phyloP scores from a whole-genome alignment of 2,113 vertebrate genomes.

The Calidris pygmaea region DNA sequence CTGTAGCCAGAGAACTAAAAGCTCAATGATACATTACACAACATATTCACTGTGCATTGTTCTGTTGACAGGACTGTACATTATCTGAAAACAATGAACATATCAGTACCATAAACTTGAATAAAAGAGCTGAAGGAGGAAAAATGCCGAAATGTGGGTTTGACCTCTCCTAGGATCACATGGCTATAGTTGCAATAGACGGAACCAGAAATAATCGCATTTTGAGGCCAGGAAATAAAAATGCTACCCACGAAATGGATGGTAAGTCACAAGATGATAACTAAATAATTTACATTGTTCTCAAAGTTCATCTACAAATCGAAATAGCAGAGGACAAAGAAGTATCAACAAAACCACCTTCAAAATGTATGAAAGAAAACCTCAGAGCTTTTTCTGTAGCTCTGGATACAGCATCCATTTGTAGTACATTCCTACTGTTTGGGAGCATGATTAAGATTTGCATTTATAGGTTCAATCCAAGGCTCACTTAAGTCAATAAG shows the following conservation, averaged over 20 bases:
- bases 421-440: background rate
- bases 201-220: constrained; percentile 10
- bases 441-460: background rate
- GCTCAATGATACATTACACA: constrained; percentile 12
- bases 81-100: constrained; percentile 58
- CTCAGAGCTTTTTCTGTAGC: background rate
- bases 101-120: constrained; percentile 48
- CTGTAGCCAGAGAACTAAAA: constrained; percentile 18
- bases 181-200: background rate
- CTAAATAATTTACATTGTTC: constrained; percentile 11
- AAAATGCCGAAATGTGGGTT: constrained; percentile 59
- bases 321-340: background rate
- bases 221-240: constrained; percentile 40
- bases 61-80: constrained; percentile 31
- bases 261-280: constrained; percentile 42
- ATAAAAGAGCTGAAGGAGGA: constrained; percentile 55
- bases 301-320: constrained; percentile 34
- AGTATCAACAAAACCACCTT: background rate
- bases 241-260: constrained; percentile 13
- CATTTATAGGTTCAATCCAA: background rate
- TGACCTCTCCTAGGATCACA: constrained; percentile 49
- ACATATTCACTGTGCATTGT: constrained; percentile 62
- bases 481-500: background rate
- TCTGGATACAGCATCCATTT: background rate
- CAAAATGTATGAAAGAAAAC: background rate